Evolutionary conservation across 2,888 invertebrate genomes (phyloP).

Genomic region (Troides helena): DNA sequence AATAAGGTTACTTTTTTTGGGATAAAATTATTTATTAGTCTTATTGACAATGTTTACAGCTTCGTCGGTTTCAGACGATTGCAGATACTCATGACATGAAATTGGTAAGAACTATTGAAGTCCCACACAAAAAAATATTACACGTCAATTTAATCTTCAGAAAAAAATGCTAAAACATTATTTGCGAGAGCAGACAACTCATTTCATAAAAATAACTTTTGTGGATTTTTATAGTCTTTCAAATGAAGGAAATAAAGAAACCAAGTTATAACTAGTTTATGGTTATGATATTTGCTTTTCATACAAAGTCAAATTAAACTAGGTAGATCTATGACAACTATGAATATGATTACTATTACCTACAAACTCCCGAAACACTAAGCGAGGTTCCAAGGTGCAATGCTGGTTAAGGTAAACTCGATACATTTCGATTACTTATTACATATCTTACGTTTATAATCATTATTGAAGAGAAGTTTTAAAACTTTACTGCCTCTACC

Average conservation of each 20-base stretch:
- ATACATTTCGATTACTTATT: slow-evolving; percentile 31
- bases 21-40: no score
- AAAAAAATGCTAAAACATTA: not conserved
- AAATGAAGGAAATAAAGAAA: not conserved
- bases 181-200: not conserved
- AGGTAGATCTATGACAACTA: no score
- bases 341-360: not conserved
- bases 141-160: slow-evolving; percentile 10
- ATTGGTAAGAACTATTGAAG: not conserved
- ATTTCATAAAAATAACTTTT: not conserved
- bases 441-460: slow-evolving; percentile 36
- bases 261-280: not conserved
- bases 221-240: not conserved
- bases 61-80: not conserved
- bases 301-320: not conserved
- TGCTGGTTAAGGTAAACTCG: slow-evolving; percentile 11
- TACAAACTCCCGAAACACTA: slow-evolving; percentile 1
- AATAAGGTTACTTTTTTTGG: not conserved
- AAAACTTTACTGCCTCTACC: slow-evolving; percentile 36
- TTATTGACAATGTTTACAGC: no score
- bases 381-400: not conserved
- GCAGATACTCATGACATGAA: not conserved
- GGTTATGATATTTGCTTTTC: not conserved
- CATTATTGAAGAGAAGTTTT: slow-evolving; percentile 34
- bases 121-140: slow-evolving; percentile 18